Conservation (phyloP, 2,797 vertebrate species). For the Hydrocynus forskahlii region DNA sequence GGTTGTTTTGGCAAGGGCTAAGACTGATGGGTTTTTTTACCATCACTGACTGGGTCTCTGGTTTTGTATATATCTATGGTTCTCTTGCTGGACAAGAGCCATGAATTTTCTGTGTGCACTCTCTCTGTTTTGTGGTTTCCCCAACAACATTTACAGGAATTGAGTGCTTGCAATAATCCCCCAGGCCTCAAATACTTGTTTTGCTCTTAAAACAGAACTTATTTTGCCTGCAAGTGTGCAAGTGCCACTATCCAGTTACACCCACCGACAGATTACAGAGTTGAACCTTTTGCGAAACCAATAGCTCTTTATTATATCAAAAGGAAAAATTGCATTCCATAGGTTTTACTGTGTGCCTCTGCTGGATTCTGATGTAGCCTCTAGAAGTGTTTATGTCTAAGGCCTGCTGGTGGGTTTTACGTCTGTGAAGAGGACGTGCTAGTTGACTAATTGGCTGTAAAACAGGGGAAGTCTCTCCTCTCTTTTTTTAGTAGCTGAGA, state of each 20-base stretch:
- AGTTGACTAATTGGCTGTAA: conserved; percentile 57
- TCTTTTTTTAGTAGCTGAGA: conserved; percentile 40
- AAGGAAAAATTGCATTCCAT: not conserved
- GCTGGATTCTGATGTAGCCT: not conserved
- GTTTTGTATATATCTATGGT: conserved; percentile 37
- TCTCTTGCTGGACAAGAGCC: conserved; percentile 25
- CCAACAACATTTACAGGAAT: conserved; percentile 48
- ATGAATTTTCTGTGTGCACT: conserved; percentile 28
- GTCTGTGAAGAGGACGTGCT: conserved; percentile 42
- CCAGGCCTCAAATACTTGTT: conserved; percentile 23
- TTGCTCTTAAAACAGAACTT: conserved; percentile 22
- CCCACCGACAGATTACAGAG: not conserved
- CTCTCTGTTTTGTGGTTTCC: conserved; percentile 35
- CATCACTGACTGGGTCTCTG: conserved; percentile 17
- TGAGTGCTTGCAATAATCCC: conserved; percentile 34
- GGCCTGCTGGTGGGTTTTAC: conserved; percentile 38
- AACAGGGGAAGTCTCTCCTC: conserved; percentile 55
- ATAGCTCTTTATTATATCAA: conserved; percentile 5
- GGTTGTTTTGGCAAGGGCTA: conserved; percentile 30
- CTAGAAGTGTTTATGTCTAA: conserved; percentile 22
- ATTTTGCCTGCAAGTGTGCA: conserved; percentile 14
- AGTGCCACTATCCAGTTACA: conserved; percentile 27
- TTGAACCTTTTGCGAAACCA: conserved; percentile 7
- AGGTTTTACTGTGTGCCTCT: not conserved
- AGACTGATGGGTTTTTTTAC: conserved; percentile 37